Evolutionary conservation across 2,113 vertebrate species (phyloP).

Genomic region (Phyllostomus discolor): DNA sequence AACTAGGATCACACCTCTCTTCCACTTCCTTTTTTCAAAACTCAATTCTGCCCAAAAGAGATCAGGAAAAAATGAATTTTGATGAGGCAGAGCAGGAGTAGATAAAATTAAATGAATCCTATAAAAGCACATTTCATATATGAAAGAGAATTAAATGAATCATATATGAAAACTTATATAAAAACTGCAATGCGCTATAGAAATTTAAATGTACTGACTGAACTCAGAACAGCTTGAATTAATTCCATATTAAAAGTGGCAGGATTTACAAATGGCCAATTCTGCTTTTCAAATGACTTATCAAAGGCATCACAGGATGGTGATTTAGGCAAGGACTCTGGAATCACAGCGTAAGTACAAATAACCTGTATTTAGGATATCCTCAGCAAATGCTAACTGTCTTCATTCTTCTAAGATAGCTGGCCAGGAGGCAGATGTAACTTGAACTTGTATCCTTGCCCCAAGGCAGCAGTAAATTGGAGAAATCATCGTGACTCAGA

Average conservation of each 20-base stretch:
- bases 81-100: not conserved
- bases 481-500: not conserved
- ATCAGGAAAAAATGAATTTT: constrained; percentile 19
- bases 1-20: not conserved
- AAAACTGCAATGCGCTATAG: not conserved
- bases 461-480: not conserved
- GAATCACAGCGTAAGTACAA: not conserved
- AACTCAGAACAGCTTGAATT: not conserved
- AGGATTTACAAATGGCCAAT: not conserved
- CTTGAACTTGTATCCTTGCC: not conserved
- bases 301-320: not conserved
- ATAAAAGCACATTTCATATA: not conserved
- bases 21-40: not conserved
- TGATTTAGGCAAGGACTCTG: not conserved
- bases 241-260: not conserved
- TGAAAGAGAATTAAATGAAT: constrained; percentile 5
- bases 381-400: not conserved
- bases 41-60: not conserved
- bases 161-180: not conserved
- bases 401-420: not conserved
- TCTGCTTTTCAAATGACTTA: not conserved
- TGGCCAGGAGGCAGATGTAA: not conserved
- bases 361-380: not conserved
- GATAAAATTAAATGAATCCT: not conserved
- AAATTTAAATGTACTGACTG: not conserved